Evolutionary conservation across 2,888 invertebrate species (phyloP).

Genomic region (Prosopocoilus inquinatus): DNA sequence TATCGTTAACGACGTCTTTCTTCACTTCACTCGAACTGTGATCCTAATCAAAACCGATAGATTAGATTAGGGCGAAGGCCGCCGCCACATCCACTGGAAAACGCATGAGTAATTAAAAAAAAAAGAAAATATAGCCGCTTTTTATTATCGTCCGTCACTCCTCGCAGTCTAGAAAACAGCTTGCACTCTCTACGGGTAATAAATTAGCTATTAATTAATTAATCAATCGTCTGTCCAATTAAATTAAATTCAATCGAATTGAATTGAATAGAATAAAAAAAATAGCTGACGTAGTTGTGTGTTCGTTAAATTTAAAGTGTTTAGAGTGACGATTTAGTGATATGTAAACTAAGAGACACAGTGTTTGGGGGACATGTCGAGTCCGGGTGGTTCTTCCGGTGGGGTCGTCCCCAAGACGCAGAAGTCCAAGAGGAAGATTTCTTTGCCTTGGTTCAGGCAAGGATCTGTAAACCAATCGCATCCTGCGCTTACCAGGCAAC

Average conservation of each 20-base stretch:
- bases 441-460: slow-evolving; percentile 87
- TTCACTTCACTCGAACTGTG: slow-evolving; percentile 13
- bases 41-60: slow-evolving; percentile 9
- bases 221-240: no score
- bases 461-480: slow-evolving; percentile 72
- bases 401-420: slow-evolving; percentile 54
- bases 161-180: neutral
- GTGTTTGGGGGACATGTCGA: slow-evolving; percentile 26
- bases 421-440: slow-evolving; percentile 81
- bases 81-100: slow-evolving; percentile 14
- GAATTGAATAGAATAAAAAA: no score
- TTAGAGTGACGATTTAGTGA: neutral
- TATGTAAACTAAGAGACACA: neutral
- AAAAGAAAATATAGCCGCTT: slow-evolving; percentile 12
- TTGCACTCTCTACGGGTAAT: slow-evolving; percentile 13
- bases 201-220: neutral
- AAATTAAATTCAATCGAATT: no score
- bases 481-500: slow-evolving; percentile 76
- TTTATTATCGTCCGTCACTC: neutral
- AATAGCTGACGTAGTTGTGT: no score
- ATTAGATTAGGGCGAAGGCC: slow-evolving; percentile 14
- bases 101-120: slow-evolving; percentile 5
- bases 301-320: no score
- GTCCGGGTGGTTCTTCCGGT: slow-evolving; percentile 30
- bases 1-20: neutral